A percentile compares a stretch with the other conserved stretches of the same genome.
Conservation (phyloP, 2,113 vertebrate species). For the Meriones unguiculatus region DNA sequence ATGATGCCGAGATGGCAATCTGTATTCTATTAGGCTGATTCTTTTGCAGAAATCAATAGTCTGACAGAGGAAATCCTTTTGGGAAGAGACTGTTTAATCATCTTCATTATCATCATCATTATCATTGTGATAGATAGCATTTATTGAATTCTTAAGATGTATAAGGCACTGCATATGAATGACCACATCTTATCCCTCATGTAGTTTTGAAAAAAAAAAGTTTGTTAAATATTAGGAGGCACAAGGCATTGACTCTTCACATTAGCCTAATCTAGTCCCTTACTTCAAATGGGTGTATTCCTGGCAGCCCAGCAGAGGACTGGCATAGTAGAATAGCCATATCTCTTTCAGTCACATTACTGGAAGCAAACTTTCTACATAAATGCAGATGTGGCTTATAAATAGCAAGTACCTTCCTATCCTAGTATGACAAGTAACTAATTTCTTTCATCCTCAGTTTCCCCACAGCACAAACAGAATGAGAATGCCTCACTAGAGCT, state of each 20-base stretch:
- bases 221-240: not conserved
- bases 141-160: conserved; percentile 60
- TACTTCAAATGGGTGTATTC: conserved; percentile 13
- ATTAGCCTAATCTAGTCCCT: not conserved
- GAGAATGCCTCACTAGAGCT: not conserved
- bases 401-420: not conserved
- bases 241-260: not conserved
- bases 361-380: not conserved
- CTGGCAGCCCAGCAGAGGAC: not conserved
- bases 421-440: not conserved
- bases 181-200: conserved; percentile 11
- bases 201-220: not conserved
- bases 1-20: conserved; percentile 51
- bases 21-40: conserved; percentile 51
- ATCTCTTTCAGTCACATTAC: not conserved
- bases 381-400: not conserved
- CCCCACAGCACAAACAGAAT: not conserved
- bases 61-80: conserved; percentile 64
- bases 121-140: conserved; percentile 56
- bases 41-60: conserved; percentile 66
- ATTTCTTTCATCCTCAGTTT: not conserved
- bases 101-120: conserved; percentile 71
- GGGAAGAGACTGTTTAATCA: conserved; percentile 70
- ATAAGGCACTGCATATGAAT: not conserved
- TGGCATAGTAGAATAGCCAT: not conserved